Percentiles rank a stretch among this genome's conserved stretches.
phyloP scores from a whole-genome alignment of 1,140 invertebrate species.

The Drosophila athabasca region DNA sequence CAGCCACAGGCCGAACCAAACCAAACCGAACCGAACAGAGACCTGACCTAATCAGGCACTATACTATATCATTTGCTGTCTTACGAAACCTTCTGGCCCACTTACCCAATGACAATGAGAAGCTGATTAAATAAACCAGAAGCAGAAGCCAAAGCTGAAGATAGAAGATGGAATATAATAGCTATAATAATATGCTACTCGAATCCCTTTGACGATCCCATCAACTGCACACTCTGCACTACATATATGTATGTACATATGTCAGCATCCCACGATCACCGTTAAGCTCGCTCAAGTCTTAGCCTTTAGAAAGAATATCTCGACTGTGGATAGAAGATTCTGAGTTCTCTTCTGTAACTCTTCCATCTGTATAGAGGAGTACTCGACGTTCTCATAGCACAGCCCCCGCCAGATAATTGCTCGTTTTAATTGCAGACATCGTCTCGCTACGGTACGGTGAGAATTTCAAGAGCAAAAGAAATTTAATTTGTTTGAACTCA shows the following conservation, averaged over 20 bases:
- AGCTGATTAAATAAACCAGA: slow-evolving; percentile 12
- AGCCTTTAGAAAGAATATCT: not conserved
- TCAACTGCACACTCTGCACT: too few species aligned
- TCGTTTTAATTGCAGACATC: slow-evolving; percentile 15
- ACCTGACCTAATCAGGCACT: slow-evolving; percentile 38
- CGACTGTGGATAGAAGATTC: slow-evolving; percentile 10
- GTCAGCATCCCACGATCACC: too few species aligned
- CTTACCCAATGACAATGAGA: slow-evolving; percentile 29
- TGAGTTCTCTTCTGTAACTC: not conserved
- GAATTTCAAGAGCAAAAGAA: slow-evolving; percentile 45
- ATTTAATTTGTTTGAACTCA: slow-evolving; percentile 39
- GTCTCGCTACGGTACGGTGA: slow-evolving; percentile 1
- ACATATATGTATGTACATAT: too few species aligned
- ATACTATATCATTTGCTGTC: slow-evolving; percentile 20
- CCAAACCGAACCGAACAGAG: slow-evolving; percentile 2
- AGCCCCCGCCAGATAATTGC: slow-evolving; percentile 6
- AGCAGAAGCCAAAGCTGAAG: too few species aligned
- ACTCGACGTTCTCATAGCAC: slow-evolving; percentile 3
- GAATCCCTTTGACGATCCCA: too few species aligned
- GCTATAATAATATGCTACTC: too few species aligned
- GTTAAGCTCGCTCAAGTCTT: too few species aligned
- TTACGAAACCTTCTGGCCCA: slow-evolving; percentile 51
- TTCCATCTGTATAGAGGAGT: not conserved
- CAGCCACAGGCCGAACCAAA: not conserved
- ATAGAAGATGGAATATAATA: too few species aligned